Percentiles rank a stretch among this genome's conserved stretches.
phyloP scores from a whole-genome alignment of 2,113 vertebrate species.

The Chionodraco myersi region DNA sequence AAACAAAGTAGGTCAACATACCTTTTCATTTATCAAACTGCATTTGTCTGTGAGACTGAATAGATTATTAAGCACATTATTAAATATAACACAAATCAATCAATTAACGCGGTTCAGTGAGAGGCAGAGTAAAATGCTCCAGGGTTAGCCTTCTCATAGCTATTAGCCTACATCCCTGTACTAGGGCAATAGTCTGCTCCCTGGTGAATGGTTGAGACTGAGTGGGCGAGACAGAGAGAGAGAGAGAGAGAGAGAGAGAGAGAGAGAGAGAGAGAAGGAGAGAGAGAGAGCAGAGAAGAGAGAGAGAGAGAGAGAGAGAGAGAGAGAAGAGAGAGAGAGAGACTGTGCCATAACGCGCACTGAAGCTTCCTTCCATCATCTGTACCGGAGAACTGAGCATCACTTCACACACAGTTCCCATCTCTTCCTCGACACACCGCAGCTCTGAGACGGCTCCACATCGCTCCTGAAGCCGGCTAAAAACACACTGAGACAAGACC shows the following conservation, averaged over 20 bases:
- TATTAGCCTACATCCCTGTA: slow-evolving; percentile 70
- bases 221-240: slow-evolving; percentile 53
- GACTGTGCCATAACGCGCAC: slow-evolving; percentile 64
- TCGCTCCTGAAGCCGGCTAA: neutral
- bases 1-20: neutral
- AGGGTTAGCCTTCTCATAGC: slow-evolving; percentile 47
- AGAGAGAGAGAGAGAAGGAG: neutral
- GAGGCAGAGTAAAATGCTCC: slow-evolving; percentile 34
- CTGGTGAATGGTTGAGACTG: slow-evolving; percentile 69
- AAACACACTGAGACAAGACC: slow-evolving; percentile 17
- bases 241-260: neutral
- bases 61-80: neutral
- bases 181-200: slow-evolving; percentile 61
- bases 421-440: slow-evolving; percentile 3
- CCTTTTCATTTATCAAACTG: neutral
- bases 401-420: slow-evolving; percentile 28
- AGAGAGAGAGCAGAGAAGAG: neutral
- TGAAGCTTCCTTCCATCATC: slow-evolving; percentile 62
- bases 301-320: neutral
- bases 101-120: slow-evolving; percentile 27
- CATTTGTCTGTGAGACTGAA: neutral
- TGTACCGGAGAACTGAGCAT: slow-evolving; percentile 44
- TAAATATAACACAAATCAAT: neutral
- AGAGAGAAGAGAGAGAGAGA: slow-evolving; percentile 16
- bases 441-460: neutral